Evolutionary conservation across 2,888 invertebrate genomes (phyloP), one percentile per base, ranked within the genome.

Genomic region (Perithous albicinctus): DNA sequence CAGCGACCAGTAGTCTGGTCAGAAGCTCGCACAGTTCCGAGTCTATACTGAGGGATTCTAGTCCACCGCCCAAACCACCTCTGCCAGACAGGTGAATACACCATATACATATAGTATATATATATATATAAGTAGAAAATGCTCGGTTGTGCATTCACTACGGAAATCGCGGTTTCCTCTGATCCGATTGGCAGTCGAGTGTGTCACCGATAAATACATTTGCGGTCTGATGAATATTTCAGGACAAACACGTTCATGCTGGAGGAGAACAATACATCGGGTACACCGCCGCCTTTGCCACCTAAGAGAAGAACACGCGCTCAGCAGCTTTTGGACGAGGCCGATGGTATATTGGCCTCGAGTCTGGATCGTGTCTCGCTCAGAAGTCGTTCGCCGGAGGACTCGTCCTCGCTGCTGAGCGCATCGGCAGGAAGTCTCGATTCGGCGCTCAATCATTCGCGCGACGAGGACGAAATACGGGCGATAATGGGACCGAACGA

Each of bases 391-490:
- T 95, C 95, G 18, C 95, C 95, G 15, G 95, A 95, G 91, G 96
- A 96, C 92, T 95, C 95, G 81, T 95, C 95, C 88, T 95, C 95
- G 81, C 93, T 95, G 84, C 93, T 95, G 74, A 95, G 95, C 80
- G 95, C 94, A 85, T 96, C 96, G 87, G 96, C 96, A 74, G 97
- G 97, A 70, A 98, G 98, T 87, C 93, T 97, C 87, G 97, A 98
- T 93, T 98, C 98, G 0, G 96, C 97, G 93, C 93, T 97, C 87
- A 98, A 98, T 93, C 96, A 96, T 88, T 97, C 97, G n/a, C 95
- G 96, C 78, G 96, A 97, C 87, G 97, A 97, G 88, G 96, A 95
- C 86, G 97, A 97, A 92, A 94, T 95, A 38, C 94, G 95, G 84
- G 94, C 94, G 35, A 93, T 95, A 69, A 94, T 95, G 94, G 95